Conservation (phyloP, 2,113 vertebrate genomes). For the Triplophysa rosa region DNA sequence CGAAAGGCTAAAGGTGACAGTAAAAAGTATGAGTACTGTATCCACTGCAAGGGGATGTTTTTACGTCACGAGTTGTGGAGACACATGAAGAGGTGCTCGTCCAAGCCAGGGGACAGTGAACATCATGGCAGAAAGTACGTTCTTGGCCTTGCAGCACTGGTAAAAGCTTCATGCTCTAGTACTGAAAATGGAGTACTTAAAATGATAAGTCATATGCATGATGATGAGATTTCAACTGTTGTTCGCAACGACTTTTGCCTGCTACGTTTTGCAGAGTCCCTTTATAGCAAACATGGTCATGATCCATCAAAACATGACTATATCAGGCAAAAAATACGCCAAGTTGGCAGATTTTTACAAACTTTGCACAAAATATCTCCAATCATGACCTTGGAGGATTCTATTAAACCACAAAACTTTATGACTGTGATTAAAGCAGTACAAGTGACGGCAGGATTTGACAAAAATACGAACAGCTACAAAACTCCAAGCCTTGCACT, state of each 20-base stretch:
- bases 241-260: slow-evolving; percentile 2
- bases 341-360: background rate
- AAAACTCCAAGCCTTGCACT: background rate
- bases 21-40: too few species aligned
- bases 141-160: background rate
- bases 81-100: slow-evolving; percentile 3
- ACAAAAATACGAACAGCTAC: background rate
- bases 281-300: slow-evolving; percentile 5
- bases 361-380: background rate
- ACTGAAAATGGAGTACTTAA: too few species aligned
- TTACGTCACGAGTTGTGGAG: background rate
- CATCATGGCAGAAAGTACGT: background rate
- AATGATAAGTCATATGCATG: background rate
- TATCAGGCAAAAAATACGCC: background rate
- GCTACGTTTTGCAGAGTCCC: background rate
- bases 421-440: slow-evolving; percentile 28
- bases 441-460: slow-evolving; percentile 17
- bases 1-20: too few species aligned
- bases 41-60: slow-evolving; percentile 2
- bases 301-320: slow-evolving; percentile 1
- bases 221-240: background rate
- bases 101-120: background rate
- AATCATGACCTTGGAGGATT: background rate
- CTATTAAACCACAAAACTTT: slow-evolving; percentile 26
- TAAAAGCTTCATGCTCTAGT: background rate